A percentile compares a stretch with the other conserved stretches of the same genome.
Conservation (phyloP, 2,113 vertebrate genomes). For the Passer montanus region DNA sequence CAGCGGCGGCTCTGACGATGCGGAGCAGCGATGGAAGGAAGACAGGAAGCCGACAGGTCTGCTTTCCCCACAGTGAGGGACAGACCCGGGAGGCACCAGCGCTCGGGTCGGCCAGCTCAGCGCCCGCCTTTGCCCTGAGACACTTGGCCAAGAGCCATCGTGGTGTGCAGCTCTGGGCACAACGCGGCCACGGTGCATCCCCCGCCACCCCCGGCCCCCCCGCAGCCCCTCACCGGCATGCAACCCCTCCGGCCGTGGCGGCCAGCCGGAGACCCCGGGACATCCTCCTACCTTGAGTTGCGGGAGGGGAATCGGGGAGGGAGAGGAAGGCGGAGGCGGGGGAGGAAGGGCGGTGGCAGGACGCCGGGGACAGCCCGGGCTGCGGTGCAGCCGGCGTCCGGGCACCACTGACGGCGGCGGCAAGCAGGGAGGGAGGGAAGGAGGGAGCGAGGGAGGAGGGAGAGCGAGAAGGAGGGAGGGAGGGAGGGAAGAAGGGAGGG, state of each 20-base stretch:
- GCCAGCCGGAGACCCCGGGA: not conserved
- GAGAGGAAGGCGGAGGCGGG: conserved; percentile 26
- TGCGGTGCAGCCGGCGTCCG: conserved; percentile 44
- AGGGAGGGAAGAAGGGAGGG: conserved; percentile 27
- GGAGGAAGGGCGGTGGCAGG: conserved; percentile 39
- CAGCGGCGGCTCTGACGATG: not conserved
- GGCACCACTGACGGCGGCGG: conserved; percentile 41
- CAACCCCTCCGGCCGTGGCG: not conserved
- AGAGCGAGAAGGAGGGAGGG: conserved; percentile 24
- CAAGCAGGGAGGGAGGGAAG: not conserved
- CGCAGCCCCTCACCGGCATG: not conserved
- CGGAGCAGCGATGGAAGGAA: not conserved
- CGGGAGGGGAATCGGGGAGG: conserved; percentile 21
- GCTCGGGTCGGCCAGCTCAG: not conserved
- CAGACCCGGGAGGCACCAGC: not conserved
- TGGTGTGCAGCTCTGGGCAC: not conserved
- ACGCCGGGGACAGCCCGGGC: conserved; percentile 29
- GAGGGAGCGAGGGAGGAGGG: not conserved
- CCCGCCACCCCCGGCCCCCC: too few species aligned
- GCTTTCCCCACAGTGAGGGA: not conserved
- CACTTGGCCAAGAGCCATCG: not conserved
- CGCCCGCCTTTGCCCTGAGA: not conserved
- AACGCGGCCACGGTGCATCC: not conserved
- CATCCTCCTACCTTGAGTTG: conserved; percentile 41
- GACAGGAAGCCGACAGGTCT: conserved; percentile 5